A percentile compares a stretch with the other conserved stretches of the same genome.
These are phyloP conservation scores for Lytechinus pictus DNA, from an alignment of 35 echinoderm and acorn worm species.

Conservation along the genomic window DNA sequence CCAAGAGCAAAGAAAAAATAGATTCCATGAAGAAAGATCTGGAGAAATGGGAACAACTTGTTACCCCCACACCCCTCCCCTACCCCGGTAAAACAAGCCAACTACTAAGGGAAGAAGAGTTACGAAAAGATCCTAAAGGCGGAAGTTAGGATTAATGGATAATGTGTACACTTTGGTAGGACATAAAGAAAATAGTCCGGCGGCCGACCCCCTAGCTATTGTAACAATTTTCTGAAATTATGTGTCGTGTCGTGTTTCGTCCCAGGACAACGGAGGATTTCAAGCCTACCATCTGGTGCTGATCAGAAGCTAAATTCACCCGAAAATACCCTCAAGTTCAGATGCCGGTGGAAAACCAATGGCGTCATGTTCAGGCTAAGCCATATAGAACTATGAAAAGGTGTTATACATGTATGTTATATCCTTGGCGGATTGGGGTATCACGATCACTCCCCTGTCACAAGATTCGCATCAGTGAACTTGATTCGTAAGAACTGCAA, in stretches of 20 bases:
- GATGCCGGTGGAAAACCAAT: slow-evolving; percentile 9
- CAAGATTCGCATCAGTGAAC: neutral
- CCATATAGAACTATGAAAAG: neutral
- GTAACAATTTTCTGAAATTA: slow-evolving; percentile 59
- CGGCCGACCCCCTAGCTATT: slow-evolving; percentile 48
- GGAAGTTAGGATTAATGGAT: slow-evolving; percentile 55
- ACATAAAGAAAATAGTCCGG: slow-evolving; percentile 58
- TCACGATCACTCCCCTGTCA: neutral
- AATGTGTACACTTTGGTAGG: slow-evolving; percentile 54
- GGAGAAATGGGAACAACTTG: slow-evolving; percentile 8
- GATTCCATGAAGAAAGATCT: neutral
- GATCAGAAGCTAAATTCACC: slow-evolving; percentile 40
- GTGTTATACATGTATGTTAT: neutral
- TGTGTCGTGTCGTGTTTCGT: slow-evolving; percentile 46
- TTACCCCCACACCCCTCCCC: no score
- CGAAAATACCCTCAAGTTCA: slow-evolving; percentile 32
- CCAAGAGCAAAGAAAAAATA: neutral
- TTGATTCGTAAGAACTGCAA: neutral
- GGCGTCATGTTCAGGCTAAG: neutral
- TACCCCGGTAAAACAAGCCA: neutral
- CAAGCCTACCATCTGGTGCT: slow-evolving; percentile 28
- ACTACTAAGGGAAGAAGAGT: neutral
- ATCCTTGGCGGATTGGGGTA: neutral
- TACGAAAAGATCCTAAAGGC: slow-evolving; percentile 32
- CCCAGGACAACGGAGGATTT: slow-evolving; percentile 39